phyloP scores from a whole-genome alignment of 1,140 invertebrate genomes.

The Augochlora pura region DNA sequence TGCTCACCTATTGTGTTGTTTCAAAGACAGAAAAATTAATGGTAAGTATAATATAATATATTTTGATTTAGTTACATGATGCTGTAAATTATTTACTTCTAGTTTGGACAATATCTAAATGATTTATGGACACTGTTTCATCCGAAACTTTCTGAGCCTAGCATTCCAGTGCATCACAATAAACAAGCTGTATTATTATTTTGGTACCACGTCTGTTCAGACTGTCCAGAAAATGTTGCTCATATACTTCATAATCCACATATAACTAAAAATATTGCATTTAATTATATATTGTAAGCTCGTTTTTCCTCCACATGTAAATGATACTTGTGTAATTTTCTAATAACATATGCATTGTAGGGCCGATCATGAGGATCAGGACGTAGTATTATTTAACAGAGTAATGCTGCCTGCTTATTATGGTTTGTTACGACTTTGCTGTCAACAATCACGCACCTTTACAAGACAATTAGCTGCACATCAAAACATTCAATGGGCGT shows the following conservation, averaged over 20 bases:
- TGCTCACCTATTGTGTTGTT: constrained; percentile 94
- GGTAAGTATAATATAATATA: constrained; percentile 81
- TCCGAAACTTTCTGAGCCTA: constrained; percentile 96
- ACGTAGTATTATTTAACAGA: constrained; percentile 95
- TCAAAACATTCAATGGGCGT: constrained; percentile 98
- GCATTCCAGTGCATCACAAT: constrained; percentile 96
- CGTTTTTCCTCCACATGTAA: not conserved
- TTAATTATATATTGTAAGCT: constrained; percentile 97
- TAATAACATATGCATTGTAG: constrained; percentile 74
- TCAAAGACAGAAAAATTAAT: constrained; percentile 94
- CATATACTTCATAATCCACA: constrained; percentile 91
- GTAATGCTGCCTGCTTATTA: constrained; percentile 97
- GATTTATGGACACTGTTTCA: constrained; percentile 97
- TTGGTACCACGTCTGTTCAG: constrained; percentile 94
- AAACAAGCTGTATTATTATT: constrained; percentile 95
- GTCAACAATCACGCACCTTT: constrained; percentile 91
- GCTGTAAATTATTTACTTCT: constrained; percentile 63
- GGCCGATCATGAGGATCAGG: constrained; percentile 97
- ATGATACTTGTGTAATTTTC: not conserved
- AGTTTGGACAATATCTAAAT: constrained; percentile 93
- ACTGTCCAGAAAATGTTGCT: constrained; percentile 95
- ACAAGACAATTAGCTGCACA: constrained; percentile 92
- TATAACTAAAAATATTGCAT: constrained; percentile 95
- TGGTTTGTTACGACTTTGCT: constrained; percentile 92
- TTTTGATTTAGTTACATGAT: not conserved